Evolutionary conservation across 2,113 vertebrate species (phyloP), one percentile per base, ranked within the genome.

Genomic region (Alces alces): DNA sequence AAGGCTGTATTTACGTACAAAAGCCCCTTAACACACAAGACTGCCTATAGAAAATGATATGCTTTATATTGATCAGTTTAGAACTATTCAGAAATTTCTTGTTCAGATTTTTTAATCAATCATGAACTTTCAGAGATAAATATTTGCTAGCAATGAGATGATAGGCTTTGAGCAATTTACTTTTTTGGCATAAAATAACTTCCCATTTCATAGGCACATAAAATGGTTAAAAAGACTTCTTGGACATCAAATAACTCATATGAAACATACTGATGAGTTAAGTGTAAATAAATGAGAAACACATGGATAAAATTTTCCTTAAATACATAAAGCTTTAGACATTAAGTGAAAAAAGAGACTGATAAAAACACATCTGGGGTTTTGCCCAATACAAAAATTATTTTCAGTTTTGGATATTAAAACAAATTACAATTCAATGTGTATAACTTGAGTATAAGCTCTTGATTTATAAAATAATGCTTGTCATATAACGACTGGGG

Each of bases 231-330:
- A 97, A 98, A 33, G 91, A 13, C 55, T 97, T 97, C 89, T 83
- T 97, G 92, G 47, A 97, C 98, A 98, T 98, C 97, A 98, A 98
- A 97, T 96, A 97, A 97, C 73, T 96, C 95, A 95, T 96, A 97
- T 50, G 96, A 97, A 97, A 98, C 97, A 97, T 57, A 93, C 79
- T 97, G 95, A 97, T 98, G 97, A 97, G 95, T 98, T 98, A 98
- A 98, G 97, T 97, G 93, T 98, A 97, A 98, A 98, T 98, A 98
- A 98, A 98, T 98, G 95, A 97, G 92, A 98, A 98, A 96, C 98
- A 98, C 94, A 97, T 98, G 98, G 97, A 97, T 96, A 96, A 98
- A 94, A 97, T 96, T 98, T 97, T 95, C 96, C 96, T 97, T 96
- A 95, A 96, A 97, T 97, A 97, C 96, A 98, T 97, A 98, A 97